Conservation (phyloP, 2,797 vertebrate species). For the Pipistrellus pipistrellus region DNA sequence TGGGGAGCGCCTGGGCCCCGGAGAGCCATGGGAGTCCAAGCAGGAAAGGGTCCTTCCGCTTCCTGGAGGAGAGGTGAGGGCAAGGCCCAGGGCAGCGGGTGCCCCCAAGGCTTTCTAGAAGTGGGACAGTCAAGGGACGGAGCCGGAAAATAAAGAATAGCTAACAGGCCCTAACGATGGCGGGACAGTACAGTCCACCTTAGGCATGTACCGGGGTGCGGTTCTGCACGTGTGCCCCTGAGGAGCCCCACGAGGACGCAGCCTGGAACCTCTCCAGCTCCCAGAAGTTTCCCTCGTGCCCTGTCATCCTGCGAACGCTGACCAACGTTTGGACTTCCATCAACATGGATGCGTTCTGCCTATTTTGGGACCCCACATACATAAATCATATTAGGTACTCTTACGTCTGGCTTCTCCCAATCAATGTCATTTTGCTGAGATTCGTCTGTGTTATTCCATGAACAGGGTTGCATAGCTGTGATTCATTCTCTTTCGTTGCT, state of each 20-base stretch:
- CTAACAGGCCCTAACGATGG: too few species aligned
- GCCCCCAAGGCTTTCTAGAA: not conserved
- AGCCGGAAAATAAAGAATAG: not conserved
- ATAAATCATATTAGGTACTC: not conserved
- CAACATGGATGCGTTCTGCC: not conserved
- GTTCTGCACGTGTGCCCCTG: fast-evolving
- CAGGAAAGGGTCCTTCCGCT: not conserved
- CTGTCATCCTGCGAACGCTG: not conserved
- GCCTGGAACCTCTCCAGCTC: not conserved
- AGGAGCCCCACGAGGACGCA: not conserved
- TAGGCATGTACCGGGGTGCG: fast-evolving
- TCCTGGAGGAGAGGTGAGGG: not conserved
- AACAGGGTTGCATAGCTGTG: fast-evolving
- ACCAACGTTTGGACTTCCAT: not conserved
- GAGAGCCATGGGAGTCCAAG: not conserved
- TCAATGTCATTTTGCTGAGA: not conserved
- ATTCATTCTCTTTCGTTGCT: not conserved
- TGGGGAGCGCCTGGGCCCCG: fast-evolving
- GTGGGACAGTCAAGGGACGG: not conserved
- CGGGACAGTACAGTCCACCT: too few species aligned
- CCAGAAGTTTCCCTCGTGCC: not conserved
- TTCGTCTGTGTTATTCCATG: fast-evolving
- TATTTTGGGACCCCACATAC: too few species aligned
- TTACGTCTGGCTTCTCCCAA: fast-evolving
- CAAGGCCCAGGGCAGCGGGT: not conserved